Evolutionary conservation across 2,888 invertebrate species (phyloP).

Genomic region (Liposcelis brunnea): DNA sequence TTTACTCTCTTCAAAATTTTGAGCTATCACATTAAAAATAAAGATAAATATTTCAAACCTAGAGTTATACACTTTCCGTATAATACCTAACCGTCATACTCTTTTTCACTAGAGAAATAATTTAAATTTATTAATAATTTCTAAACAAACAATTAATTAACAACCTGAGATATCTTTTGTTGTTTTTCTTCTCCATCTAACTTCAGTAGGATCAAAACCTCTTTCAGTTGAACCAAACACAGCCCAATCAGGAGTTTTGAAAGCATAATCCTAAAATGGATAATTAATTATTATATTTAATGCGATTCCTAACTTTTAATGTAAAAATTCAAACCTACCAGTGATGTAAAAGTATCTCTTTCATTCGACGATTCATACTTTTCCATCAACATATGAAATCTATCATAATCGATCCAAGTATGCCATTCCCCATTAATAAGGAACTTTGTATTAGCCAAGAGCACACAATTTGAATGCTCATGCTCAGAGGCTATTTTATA

Average conservation of each 20-base stretch:
- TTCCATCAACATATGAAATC: slow-evolving; percentile 30
- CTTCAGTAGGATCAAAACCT: slow-evolving; percentile 39
- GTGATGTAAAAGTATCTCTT: slow-evolving; percentile 27
- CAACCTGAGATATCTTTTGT: slow-evolving; percentile 25
- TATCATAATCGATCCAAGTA: slow-evolving; percentile 39
- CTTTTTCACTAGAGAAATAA: no score
- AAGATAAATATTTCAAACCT: no score
- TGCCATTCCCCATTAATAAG: slow-evolving; percentile 31
- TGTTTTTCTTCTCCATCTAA: slow-evolving; percentile 24
- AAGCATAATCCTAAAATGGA: slow-evolving; percentile 30
- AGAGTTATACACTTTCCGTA: no score
- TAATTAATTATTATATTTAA: slow-evolving; percentile 2
- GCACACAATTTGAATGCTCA: slow-evolving; percentile 39
- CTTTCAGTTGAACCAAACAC: slow-evolving; percentile 31
- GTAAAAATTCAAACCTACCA: no score
- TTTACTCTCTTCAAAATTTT: no score
- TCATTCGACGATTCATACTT: slow-evolving; percentile 24
- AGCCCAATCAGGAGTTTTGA: slow-evolving; percentile 35
- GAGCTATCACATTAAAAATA: no score
- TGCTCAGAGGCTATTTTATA: slow-evolving; percentile 38
- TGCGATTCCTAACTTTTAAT: not conserved
- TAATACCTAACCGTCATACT: no score
- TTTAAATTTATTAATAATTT: no score
- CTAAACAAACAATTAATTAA: no score
- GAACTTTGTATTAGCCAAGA: slow-evolving; percentile 36